phyloP scores from a whole-genome alignment of 2,888 invertebrate genomes.

The Zeuzera pyrina region DNA sequence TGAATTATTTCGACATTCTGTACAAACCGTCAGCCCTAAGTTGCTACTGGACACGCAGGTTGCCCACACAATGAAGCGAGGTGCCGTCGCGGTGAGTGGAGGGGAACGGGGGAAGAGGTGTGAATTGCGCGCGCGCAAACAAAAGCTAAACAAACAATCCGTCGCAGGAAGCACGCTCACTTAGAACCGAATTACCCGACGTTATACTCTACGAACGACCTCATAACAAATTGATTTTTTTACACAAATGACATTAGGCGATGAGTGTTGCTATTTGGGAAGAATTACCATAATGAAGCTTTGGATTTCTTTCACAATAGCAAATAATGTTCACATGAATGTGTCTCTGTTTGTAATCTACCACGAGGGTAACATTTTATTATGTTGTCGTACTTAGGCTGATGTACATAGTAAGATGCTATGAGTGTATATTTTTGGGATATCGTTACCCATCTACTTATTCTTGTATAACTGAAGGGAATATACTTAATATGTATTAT shows the following conservation, averaged over 20 bases:
- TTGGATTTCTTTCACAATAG: neutral
- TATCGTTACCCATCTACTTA: too few relatives aligned
- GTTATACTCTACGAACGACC: slow-evolving; percentile 26
- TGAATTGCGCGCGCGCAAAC: slow-evolving; percentile 41
- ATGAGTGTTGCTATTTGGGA: slow-evolving; percentile 20
- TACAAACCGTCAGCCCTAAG: slow-evolving; percentile 26
- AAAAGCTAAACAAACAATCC: slow-evolving; percentile 33
- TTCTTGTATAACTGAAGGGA: too few relatives aligned
- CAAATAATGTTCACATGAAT: too few relatives aligned
- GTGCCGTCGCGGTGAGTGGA: slow-evolving; percentile 15
- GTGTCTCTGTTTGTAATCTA: too few relatives aligned
- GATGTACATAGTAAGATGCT: too few relatives aligned
- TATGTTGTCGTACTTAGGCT: too few relatives aligned
- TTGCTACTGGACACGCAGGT: slow-evolving; percentile 25
- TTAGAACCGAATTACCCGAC: slow-evolving; percentile 45
- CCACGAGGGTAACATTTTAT: too few relatives aligned
- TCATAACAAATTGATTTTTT: slow-evolving; percentile 53
- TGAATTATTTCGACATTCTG: too few relatives aligned
- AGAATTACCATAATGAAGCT: slow-evolving; percentile 3
- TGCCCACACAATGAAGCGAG: slow-evolving; percentile 38
- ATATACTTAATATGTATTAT: too few relatives aligned
- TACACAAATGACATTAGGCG: slow-evolving; percentile 23
- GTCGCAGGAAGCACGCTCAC: slow-evolving; percentile 55
- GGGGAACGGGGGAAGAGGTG: slow-evolving; percentile 26
- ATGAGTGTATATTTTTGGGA: too few relatives aligned